These are phyloP conservation scores for Carlito syrichta DNA, from an alignment of 2,113 vertebrate species.

Conservation along the genomic window DNA sequence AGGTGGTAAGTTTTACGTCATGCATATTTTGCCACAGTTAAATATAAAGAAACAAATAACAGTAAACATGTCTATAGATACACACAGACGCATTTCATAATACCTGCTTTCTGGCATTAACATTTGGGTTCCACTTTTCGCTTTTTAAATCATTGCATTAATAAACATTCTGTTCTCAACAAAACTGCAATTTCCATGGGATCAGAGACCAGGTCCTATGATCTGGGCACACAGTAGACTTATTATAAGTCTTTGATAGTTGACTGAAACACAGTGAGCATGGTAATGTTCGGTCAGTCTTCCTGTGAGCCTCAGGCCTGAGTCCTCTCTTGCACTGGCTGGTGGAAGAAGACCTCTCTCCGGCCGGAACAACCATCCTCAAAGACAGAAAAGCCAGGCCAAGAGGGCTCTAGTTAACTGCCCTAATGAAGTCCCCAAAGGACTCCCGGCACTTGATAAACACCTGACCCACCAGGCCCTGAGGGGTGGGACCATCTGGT, in stretches of 20 bases:
- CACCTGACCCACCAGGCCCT: not conserved
- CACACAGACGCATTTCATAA: not conserved
- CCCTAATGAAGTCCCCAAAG: slow-evolving; percentile 34
- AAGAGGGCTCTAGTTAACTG: not conserved
- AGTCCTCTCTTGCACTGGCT: not conserved
- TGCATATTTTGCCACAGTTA: not conserved
- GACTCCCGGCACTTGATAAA: not conserved
- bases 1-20: not conserved
- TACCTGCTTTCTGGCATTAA: not conserved
- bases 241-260: slow-evolving; percentile 2
- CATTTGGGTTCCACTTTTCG: not conserved
- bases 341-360: not conserved
- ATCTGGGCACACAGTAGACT: not conserved
- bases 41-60: not conserved
- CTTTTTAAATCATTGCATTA: not conserved
- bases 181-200: not conserved
- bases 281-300: slow-evolving; percentile 45
- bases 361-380: slow-evolving; percentile 1
- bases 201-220: not conserved
- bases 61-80: not conserved
- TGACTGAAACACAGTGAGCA: slow-evolving; percentile 45
- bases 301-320: slow-evolving; percentile 20
- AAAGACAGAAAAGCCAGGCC: not conserved
- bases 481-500: not conserved
- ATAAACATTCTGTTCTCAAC: not conserved